Base-by-base conservation (phyloP, 2,888 invertebrate species). In the Proisotoma minuta region DNA sequence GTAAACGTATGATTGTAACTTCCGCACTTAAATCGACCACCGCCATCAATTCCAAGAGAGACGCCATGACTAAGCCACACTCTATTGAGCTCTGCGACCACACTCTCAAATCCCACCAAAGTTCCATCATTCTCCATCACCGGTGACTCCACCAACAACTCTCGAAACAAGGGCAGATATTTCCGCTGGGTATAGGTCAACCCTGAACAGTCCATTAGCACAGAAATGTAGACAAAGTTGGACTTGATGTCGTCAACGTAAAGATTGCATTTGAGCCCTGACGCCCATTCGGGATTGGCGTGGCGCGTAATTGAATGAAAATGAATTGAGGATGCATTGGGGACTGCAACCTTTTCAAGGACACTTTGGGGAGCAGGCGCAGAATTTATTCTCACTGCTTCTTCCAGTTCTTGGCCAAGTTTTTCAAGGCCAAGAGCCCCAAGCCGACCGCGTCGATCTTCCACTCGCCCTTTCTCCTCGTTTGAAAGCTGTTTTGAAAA, bases 181-280 rank as follows among this genome's bases (percentile, higher is more conserved):
- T 84, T 82, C 66, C 87, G 83, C 1, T 84, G 79, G 12, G 82
- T 79, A 60, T 79, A 76, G 1, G 84, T 80, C 27, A 90, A 75
- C 0, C 78, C 73, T 1, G 82, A 81, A 1, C 87, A 89, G 77
- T 91, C 88, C 77, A 91, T 79, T 60, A 88, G 77, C 0, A 87
- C 81, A 74, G 84, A 85, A 70, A 91, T 91, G 78, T 89, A 87
- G 68, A 91, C 85, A 78, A 93, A 92, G 78, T 88, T 89, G 1
- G 89, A 88, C 70, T 87, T 85, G 53, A 91, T 79, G 76, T 89
- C 85, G 78, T 91, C 89, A 54, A 91, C 81, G 70, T 63, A 72
- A 10, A 73, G 51, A 43, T 70, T 72, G 12, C 69, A 71, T 50
- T 69, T 69, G 18, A 72, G 59, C 27, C 68, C 62, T 0, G 43